Evolutionary conservation across 2,113 vertebrate genomes (phyloP).

Genomic region (Clinocottus analis): DNA sequence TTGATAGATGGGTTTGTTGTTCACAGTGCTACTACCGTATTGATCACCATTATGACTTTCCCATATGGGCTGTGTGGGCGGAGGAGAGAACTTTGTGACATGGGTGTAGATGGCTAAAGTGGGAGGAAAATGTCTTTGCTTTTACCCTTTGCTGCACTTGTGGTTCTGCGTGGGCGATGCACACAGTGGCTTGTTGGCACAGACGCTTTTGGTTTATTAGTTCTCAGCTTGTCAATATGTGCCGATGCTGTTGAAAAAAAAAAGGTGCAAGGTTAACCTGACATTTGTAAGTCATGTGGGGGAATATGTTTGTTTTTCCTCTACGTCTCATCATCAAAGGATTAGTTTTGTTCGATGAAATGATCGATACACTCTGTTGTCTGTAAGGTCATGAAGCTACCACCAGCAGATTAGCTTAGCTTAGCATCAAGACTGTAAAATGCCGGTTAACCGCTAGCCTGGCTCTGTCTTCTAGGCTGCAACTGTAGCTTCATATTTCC

Average conservation of each 20-base stretch:
- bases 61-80: constrained; percentile 48
- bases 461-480: not conserved
- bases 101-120: constrained; percentile 22
- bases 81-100: constrained; percentile 35
- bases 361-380: not conserved
- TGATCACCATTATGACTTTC: constrained; percentile 65
- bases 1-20: constrained; percentile 66
- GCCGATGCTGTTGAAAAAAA: not conserved
- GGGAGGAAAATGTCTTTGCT: constrained; percentile 32
- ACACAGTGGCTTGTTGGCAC: not conserved
- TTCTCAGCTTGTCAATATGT: constrained; percentile 4
- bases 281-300: not conserved
- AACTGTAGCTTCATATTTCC: not conserved
- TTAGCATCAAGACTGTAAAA: not conserved
- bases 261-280: not conserved
- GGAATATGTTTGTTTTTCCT: not conserved
- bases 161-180: constrained; percentile 15
- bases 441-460: not conserved
- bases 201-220: constrained; percentile 24
- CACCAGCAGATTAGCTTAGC: not conserved
- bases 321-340: not conserved
- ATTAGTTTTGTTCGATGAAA: not conserved
- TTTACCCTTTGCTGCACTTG: constrained; percentile 31
- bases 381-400: not conserved
- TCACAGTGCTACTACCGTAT: constrained; percentile 41